These are phyloP conservation scores for Dendrocincla tyrannina DNA, from an alignment of 2,797 vertebrate genomes.

Conservation along the genomic window DNA sequence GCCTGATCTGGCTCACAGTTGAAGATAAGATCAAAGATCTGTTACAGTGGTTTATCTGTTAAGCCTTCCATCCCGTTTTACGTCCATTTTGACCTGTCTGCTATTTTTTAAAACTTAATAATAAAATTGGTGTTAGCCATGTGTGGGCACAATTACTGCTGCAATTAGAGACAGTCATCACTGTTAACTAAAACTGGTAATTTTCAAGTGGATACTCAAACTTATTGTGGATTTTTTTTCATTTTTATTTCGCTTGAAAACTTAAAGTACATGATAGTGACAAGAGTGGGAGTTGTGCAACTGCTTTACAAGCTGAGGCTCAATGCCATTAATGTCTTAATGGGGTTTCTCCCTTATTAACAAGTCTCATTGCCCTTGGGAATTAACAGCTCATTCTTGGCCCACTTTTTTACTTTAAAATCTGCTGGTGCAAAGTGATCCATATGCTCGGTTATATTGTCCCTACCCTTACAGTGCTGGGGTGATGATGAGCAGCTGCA, in stretches of 20 bases:
- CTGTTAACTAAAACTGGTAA: not conserved
- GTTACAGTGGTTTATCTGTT: not conserved
- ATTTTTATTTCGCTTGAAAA: not conserved
- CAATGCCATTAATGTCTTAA: slow-evolving; percentile 22
- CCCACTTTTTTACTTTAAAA: not conserved
- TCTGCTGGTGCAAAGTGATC: not conserved
- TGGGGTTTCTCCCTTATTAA: slow-evolving; percentile 43
- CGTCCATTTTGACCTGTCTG: not conserved
- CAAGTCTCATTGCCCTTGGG: not conserved
- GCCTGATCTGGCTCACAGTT: not conserved
- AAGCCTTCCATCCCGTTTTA: not conserved
- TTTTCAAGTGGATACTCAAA: not conserved
- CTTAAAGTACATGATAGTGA: not conserved
- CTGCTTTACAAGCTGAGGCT: slow-evolving; percentile 16
- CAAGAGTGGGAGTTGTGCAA: slow-evolving; percentile 22
- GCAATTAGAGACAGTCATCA: not conserved
- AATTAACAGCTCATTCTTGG: slow-evolving; percentile 31
- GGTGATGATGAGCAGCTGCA: not conserved
- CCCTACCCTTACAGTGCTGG: not conserved
- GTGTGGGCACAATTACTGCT: not conserved
- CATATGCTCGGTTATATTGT: not conserved
- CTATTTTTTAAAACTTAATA: not conserved
- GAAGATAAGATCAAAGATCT: not conserved
- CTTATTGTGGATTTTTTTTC: not conserved
- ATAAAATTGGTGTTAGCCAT: not conserved